These are phyloP conservation scores for Anastrepha ludens DNA, from an alignment of 1,140 invertebrate species.

Conservation along the genomic window DNA sequence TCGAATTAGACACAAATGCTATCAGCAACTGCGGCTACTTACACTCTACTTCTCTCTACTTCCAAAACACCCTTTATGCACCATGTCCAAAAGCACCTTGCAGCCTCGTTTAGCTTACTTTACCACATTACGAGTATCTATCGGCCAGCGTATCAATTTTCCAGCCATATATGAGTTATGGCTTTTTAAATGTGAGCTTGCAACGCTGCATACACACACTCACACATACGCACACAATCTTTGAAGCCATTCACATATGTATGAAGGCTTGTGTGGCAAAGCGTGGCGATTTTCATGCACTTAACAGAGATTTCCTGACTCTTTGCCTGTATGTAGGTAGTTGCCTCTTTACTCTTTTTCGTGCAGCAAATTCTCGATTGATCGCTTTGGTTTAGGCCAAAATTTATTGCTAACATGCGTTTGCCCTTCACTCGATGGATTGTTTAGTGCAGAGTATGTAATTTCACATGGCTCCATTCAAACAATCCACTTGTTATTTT, in stretches of 20 bases:
- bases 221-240: not conserved
- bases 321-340: not conserved
- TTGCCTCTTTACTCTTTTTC: not conserved
- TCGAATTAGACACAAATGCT: too few relatives aligned
- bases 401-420: slow-evolving; percentile 50
- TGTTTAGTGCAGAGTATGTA: slow-evolving; percentile 7
- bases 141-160: slow-evolving; percentile 70
- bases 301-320: slow-evolving; percentile 11
- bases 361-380: not conserved
- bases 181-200: slow-evolving; percentile 73
- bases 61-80: not conserved
- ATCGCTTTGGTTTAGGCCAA: slow-evolving; percentile 35
- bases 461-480: slow-evolving; percentile 40
- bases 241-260: not conserved
- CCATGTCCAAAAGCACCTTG: slow-evolving; percentile 21
- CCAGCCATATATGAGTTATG: slow-evolving; percentile 73
- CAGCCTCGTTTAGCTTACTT: not conserved
- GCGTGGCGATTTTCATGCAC: not conserved
- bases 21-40: too few relatives aligned
- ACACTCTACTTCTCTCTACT: not conserved
- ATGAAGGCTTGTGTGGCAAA: not conserved
- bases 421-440: slow-evolving; percentile 43
- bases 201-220: slow-evolving; percentile 57
- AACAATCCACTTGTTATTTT: slow-evolving; percentile 8
- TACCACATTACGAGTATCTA: not conserved